Base-by-base conservation (phyloP, 2,113 vertebrate species). In the Electrona antarctica region DNA sequence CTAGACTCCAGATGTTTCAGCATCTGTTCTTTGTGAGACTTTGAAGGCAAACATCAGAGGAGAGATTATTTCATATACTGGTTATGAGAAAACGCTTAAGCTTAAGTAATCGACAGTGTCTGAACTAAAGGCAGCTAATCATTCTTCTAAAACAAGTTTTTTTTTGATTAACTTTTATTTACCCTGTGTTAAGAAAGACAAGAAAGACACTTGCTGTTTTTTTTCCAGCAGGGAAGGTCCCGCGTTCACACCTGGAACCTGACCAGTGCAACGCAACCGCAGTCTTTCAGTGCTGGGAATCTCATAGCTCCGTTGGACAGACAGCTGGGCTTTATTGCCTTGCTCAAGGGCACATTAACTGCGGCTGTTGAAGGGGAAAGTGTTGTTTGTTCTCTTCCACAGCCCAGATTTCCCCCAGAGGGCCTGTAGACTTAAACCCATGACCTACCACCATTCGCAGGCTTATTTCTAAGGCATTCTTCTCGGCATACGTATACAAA, bases 31-130 rank as follows among this genome's bases (percentile, higher is more conserved):
- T 79, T 84, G 78, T 61, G 83, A 73, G 83, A 88, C 90, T 91
- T 91, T 89, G 85, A 91, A 90, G 89, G 86, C 86, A 73, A 47
- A 91, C 85, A 83, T 91, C 89, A 89, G 89, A 91, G 85, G 81
- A 78, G 82, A 85, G 86, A 88, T 89, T 84, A 90, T 90, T 90
- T 87, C 77, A 89, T 89, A 87, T 83, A 86, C 87, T 87, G 74
- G 86, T 84, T 85, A 76, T 84, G 81, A 88, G 86, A 84, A 84
- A 80, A 78, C 79, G 71, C 74, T 87, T 77, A 33, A 48, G 10
- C 76, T 58, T 45, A 60, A 63, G 62, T 41, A 75, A 78, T 41
- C 12, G 45, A 47, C 60, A n/a, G 59, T 29, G 75, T 67, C 76
- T 60, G 66, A 75, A 50, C 64, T 58, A 67, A 67, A 41, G 57